Evolutionary conservation across 2,888 invertebrate species (phyloP), one percentile per base, ranked within the genome.

Genomic region (Drosophila differens): DNA sequence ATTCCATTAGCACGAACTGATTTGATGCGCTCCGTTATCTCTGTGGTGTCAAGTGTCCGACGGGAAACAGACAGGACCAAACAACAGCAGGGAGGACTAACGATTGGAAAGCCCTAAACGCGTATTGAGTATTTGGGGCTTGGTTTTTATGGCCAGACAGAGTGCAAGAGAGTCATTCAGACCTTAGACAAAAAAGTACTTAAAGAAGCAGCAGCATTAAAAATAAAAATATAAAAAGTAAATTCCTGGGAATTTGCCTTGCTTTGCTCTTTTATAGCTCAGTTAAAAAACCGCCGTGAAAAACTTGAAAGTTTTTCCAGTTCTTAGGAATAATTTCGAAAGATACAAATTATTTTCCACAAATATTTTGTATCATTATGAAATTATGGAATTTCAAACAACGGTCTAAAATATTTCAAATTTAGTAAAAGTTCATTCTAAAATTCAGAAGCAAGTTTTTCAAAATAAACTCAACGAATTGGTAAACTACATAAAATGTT

Each of bases 1-100:
- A 89, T 90, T 89, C 88, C 91, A 91, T 91, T 90, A 91, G 90
- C 89, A 73, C 77, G 76, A 87, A 91, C 90, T 90, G 91, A 90
- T 90, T 89, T 86, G 80, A 84, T 80, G 90, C 81, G 83, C 78
- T 75, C 70, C 64, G 66, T 70, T 75, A 72, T 81, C 74, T 57
- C 62, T 61, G 60, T 65, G 60, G 74, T 68, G 68, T 74, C 59
- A 74, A 82, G 70, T 44, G 79, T 62, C 64, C 74, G 52, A 52
- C 39, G 44, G 60, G 65, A 82, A 61, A 57, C 14, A 35, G 65
- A 59, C 66, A 71, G 85, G 61, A 55, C 72, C 55, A 72, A 64
- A 47, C n/a, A 14, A 37, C 19, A 28, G 25, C 2, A 4, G 82
- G 69, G 82, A 52, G 70, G 47, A 65, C 44, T 51, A 70, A 74